phyloP scores from a whole-genome alignment of 1,140 invertebrate genomes.

The Drosophila paulistorum region DNA sequence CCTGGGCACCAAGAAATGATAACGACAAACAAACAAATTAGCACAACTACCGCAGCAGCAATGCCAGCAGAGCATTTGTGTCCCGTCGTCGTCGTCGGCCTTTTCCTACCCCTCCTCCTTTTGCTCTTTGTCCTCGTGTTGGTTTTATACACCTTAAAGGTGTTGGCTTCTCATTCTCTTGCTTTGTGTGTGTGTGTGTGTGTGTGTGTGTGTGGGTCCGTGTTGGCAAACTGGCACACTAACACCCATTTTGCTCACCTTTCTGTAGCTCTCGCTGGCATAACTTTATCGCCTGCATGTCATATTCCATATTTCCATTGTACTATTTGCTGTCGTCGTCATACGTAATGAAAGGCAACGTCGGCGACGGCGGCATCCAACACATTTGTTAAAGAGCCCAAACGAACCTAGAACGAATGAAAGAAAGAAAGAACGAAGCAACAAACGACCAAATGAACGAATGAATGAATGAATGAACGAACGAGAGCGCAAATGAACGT shows the following conservation, averaged over 20 bases:
- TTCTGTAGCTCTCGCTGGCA: constrained; percentile 55
- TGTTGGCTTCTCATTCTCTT: constrained; percentile 38
- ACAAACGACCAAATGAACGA: constrained; percentile 44
- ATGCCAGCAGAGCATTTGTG: constrained; percentile 54
- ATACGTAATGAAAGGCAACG: constrained; percentile 75
- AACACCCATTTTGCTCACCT: constrained; percentile 64
- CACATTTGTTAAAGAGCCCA: constrained; percentile 74
- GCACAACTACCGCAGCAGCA: constrained; percentile 77
- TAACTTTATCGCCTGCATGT: constrained; percentile 80
- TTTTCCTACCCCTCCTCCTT: neutral
- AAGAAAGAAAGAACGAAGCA: constrained; percentile 40
- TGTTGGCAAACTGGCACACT: constrained; percentile 57
- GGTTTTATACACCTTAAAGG: constrained; percentile 20
- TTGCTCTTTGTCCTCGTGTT: no score
- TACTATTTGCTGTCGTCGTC: constrained; percentile 79
- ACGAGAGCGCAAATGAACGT: constrained; percentile 73
- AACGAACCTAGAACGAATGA: constrained; percentile 62
- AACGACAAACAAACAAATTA: constrained; percentile 80
- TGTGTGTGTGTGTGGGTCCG: constrained; percentile 23
- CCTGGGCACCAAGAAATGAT: constrained; percentile 63
- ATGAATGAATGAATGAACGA: constrained; percentile 67
- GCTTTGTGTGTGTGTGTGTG: constrained; percentile 1
- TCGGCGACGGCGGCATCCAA: constrained; percentile 30
- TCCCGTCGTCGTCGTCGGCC: constrained; percentile 17
- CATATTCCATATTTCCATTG: constrained; percentile 74